A percentile compares a stretch with the other conserved stretches of the same genome.
These are phyloP conservation scores for Tragelaphus oryx DNA, from an alignment of 2,797 vertebrate species.

Conservation along the genomic window DNA sequence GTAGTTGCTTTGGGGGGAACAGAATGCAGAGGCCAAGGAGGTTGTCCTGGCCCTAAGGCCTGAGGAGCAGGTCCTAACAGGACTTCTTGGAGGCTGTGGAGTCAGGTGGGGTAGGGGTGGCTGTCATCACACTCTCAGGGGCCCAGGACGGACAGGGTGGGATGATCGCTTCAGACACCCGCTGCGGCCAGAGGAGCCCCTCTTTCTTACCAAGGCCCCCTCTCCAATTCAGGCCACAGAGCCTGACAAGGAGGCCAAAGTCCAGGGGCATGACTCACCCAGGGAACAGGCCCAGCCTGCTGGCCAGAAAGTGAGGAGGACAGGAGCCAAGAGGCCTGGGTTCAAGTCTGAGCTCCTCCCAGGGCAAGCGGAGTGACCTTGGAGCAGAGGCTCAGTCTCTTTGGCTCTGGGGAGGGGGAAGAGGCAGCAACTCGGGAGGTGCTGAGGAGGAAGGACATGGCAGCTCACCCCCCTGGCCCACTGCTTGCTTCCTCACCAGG, in stretches of 20 bases:
- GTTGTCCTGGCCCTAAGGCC: neutral
- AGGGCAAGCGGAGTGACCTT: conserved; percentile 52
- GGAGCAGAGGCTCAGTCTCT: conserved; percentile 25
- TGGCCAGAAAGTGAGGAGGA: conserved; percentile 58
- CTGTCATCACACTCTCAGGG: neutral
- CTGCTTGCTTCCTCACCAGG: neutral
- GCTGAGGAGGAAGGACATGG: neutral
- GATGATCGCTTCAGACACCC: neutral
- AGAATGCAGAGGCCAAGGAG: neutral
- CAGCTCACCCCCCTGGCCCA: neutral
- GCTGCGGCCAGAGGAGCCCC: neutral
- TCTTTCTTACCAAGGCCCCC: conserved; percentile 42
- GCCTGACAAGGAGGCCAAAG: conserved; percentile 68
- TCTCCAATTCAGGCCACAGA: conserved; percentile 62
- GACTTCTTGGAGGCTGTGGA: neutral
- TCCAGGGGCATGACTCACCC: conserved; percentile 72
- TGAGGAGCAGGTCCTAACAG: neutral
- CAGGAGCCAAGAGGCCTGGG: conserved; percentile 65
- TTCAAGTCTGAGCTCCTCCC: conserved; percentile 66
- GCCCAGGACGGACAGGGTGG: neutral
- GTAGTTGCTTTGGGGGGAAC: neutral
- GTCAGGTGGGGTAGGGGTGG: neutral
- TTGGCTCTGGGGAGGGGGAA: conserved; percentile 3
- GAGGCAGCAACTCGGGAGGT: neutral
- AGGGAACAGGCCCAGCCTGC: conserved; percentile 66